Conservation (phyloP, 53 echinoderm and acorn worm species). For the Pentamera pediparva region DNA sequence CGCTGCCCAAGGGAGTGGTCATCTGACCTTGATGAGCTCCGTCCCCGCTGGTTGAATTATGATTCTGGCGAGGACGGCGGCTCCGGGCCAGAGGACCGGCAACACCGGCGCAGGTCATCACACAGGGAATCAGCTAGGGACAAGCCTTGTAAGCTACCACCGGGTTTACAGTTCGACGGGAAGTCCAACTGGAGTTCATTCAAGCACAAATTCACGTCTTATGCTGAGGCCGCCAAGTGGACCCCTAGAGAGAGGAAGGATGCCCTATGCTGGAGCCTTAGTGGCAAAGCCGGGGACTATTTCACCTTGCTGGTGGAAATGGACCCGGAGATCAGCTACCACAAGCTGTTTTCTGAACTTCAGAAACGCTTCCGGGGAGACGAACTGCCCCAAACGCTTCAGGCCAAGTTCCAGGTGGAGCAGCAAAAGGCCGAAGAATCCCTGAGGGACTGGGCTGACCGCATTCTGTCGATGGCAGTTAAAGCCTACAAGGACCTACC, state of each 20-base stretch:
- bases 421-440: constrained; percentile 26
- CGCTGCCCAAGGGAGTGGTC: too few species aligned
- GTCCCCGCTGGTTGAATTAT: too few species aligned
- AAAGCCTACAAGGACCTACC: constrained; percentile 28
- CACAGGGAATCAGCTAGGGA: too few species aligned
- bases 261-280: background rate
- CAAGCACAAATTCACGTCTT: constrained; percentile 17
- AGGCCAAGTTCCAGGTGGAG: constrained; percentile 29
- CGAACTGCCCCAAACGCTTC: constrained; percentile 34
- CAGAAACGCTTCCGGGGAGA: constrained; percentile 19
- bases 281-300: constrained; percentile 22
- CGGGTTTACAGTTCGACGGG: background rate
- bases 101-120: too few species aligned
- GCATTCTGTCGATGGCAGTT: constrained; percentile 14
- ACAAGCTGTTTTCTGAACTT: constrained; percentile 1
- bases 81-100: too few species aligned
- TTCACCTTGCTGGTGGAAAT: too few species aligned
- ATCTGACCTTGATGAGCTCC: too few species aligned
- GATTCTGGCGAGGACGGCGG: too few species aligned
- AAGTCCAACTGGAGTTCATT: constrained; percentile 16
- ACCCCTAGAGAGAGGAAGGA: background rate
- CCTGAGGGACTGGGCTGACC: constrained; percentile 37
- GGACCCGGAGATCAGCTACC: background rate
- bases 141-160: too few species aligned
- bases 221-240: background rate